Conservation (phyloP, 64 coral and sea anemone species). For the Montipora sp. region DNA sequence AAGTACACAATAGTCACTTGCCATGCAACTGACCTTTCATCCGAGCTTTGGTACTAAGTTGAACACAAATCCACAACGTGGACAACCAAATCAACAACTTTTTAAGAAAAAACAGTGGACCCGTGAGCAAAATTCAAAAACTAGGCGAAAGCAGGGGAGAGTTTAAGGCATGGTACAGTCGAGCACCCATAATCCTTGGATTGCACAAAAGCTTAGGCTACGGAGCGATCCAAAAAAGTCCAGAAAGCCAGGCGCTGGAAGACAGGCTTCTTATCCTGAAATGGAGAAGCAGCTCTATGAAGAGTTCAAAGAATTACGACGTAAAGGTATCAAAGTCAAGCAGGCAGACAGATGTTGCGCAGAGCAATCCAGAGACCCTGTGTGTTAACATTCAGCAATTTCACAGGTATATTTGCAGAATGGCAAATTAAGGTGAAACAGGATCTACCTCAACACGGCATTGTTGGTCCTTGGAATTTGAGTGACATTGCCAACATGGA, state of each 20-base stretch:
- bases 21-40: slow-evolving; percentile 19
- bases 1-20: background rate
- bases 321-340: background rate
- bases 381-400: background rate
- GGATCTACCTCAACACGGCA: background rate
- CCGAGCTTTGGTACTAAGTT: background rate
- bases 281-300: background rate
- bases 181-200: background rate
- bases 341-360: background rate
- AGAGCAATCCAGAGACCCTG: background rate
- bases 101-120: background rate
- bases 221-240: background rate
- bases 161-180: background rate
- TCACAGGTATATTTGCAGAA: background rate
- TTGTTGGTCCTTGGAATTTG: background rate
- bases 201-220: background rate
- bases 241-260: background rate
- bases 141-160: background rate
- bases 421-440: background rate
- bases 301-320: background rate
- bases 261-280: background rate
- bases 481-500: background rate
- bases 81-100: background rate
- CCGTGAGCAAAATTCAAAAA: background rate
- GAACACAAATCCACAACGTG: background rate